Base-by-base conservation (phyloP, 2,797 vertebrate genomes). In the Pangasius sanitwongsei region DNA sequence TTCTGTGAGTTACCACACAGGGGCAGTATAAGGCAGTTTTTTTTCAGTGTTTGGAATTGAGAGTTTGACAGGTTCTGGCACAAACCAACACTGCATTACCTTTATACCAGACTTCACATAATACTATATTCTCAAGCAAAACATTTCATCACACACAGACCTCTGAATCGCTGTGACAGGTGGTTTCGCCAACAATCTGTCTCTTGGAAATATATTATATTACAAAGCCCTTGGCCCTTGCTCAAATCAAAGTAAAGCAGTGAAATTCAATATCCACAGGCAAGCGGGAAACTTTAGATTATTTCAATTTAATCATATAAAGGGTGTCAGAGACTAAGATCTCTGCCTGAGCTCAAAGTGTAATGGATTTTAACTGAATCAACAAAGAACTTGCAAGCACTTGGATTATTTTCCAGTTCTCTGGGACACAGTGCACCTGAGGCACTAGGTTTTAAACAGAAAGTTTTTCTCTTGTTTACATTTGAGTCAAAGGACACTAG, bases 21-120 rank as follows among this genome's bases (percentile, higher is more conserved):
- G 65, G 90, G 91, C 83, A 92, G 91, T 75, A 91, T 28, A 25
- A 75, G 70, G 86, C 77, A 87, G 84, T 34, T 13, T 78, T 59
- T n/a, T 23, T 31, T 50, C 63, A 85, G n/a, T 69, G 1, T 12
- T 53, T 48, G 48, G 48, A 48, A 9, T 9, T 48, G 48, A 48
- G 48, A 48, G 48, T 48, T 48, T 55, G 8, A 84, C 0, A 6
- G 12, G 6, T 20, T 48, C 59, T 48, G 23, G 9, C 44, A 74
- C 31, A 88, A 55, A 6, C 13, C 23, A 61, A 9, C 37, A 44
- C 4, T n/a, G 12, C 48, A 44, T 55, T 25, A 80, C 53, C 31
- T 15, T 65, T 67, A 50, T 6, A 20, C 25, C 69, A 31, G 37
- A 7, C 83, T 77, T 48, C 1, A 48, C 44, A 87, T 20, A 13